Evolutionary conservation across 1,140 invertebrate species (phyloP), one percentile per base, ranked within the genome.

Genomic region (Pogonomyrmex barbatus): DNA sequence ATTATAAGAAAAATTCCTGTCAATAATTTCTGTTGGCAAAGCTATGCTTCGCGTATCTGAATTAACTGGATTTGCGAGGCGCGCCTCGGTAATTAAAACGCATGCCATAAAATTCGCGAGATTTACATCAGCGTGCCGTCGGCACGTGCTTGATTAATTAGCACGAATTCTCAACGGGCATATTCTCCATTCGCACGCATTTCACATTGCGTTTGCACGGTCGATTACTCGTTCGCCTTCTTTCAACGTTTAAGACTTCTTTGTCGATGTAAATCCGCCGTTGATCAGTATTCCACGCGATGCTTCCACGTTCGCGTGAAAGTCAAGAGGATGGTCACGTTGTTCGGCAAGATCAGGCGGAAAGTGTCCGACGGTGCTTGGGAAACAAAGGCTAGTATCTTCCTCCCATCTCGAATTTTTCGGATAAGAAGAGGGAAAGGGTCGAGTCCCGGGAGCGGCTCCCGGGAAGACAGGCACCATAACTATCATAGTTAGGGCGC

Each of bases 111-210:
- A 82, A 60, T 73, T 73, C 79, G 12, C 54, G 4, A 12, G 42
- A 82, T 78, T 78, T 78, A 39, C 39, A 78, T 54, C 30, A 42
- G 17, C 50, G 42, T 33, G 10, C 17, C 60, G 9, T n/a, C 2
- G 33, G 47, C 24, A 33, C 65, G 4, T 17, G 54, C 79, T 60
- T 30, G 67, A 83, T 73, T 83, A 73, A 83, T 83, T 60, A 83
- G 45, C 36, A 62, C 12, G 42, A n/a, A 60, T 83, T 42, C n/a
- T 6, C 17, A 12, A 17, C 52, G 10, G 45, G 12, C 2, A 70
- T 42, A 70, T 42, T 54, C 8, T 24, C 56, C 67, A 24, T 12
- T 62, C 42, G 14, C 4, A 24, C 30, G 63, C 36, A 42, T 71
- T 73, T 67, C 10, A 17, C 54, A 4, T 45, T 39, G 12, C 42